Base-by-base conservation (phyloP, 2,113 vertebrate species). In the Pundamilia nyererei region DNA sequence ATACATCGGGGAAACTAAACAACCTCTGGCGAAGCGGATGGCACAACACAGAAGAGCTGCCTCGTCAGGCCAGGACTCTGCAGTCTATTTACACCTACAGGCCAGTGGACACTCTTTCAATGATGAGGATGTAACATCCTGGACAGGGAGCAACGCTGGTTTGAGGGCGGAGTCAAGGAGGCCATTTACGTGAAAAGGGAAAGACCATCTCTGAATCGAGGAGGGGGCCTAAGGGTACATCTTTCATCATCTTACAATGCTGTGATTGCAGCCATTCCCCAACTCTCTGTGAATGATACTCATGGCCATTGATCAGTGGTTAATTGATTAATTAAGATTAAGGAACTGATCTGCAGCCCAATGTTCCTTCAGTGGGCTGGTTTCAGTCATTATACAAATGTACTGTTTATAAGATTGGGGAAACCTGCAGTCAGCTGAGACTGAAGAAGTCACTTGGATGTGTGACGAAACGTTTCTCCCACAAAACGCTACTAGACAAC, bases 1-100 rank as follows among this genome's bases (percentile, higher is more conserved):
- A 10, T n/a, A 53, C 49, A n/a, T 53, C 9, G 3, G 3, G 49
- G 49, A 53, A 53, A 53, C 0, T 3, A n/a, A 53, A 53, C 49
- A 53, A 53, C 53, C 2, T 54, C 10, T 54, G n/a, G 35, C 0
- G 0, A 38, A 10, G 9, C 0, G 0, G 1, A 42, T 12, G 11
- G 40, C 11, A 42, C 11, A 42, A 1, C 11, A 42, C 40, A 13
- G 40, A 42, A 42, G 40, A 13, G 40, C 11, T 0, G 3, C 40
- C 11, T 42, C 0, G 3, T 42, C 40, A 42, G 40, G 11, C 40
- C 40, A 21, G 21, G 21, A 21, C 21, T 21, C 21, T 21, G 21
- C 21, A 21, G 21, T 21, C 21, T 21, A 21, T 21, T 21, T 21
- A 21, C 21, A 21, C 21, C 21, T 21, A 21, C 21, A 2, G 21